Base-by-base conservation (phyloP, 2,888 invertebrate species). In the Ornithoptera alexandrae region DNA sequence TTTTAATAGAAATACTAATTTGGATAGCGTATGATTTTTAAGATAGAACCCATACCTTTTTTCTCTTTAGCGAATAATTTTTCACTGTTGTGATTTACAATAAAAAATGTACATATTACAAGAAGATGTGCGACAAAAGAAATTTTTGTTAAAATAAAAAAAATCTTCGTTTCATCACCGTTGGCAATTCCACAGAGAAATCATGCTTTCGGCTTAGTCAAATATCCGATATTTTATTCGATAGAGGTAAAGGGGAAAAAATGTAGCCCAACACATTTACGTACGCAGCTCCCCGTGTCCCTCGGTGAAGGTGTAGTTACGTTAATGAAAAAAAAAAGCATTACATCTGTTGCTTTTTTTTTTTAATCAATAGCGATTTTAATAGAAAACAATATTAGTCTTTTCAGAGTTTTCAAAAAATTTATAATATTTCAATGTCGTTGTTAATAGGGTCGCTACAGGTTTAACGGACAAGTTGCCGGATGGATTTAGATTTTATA, bases 211-310 rank as follows among this genome's bases (percentile, higher is more conserved):
- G 60, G 56, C 42, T 56, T 20, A 56, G 61, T 67, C 67, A 65
- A 61, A 65, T 65, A 65, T 69, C 64, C 65, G 57, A 69, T 69
- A 69, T 65, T 61, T 69, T 57, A 57, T 61, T 61, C 57, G 30
- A 69, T 62, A 63, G 62, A 65, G 17, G 62, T 58, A 62, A 62
- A 46, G 59, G 36, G 22, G 61, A 53, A 30, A 64, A 53, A 50
- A 69, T 46, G 39, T 24, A 62, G 65, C 63, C 63, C 50, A 63
- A 68, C 46, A 57, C 57, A 63, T 68, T 66, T 50, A 36, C 66
- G 62, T 68, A 36, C 0, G 59, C 42, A n/a, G 67, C 42, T 36
- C 22, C 58, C 50, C 18, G 42, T 36, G 68, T 68, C 68, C 53
- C 63, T 62, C 20, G 68, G 63, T 68, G 62, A 42, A 42, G 1